These are phyloP conservation scores for Plumapathes pennacea DNA, from an alignment of 92 coral and sea anemone species.

Conservation along the genomic window DNA sequence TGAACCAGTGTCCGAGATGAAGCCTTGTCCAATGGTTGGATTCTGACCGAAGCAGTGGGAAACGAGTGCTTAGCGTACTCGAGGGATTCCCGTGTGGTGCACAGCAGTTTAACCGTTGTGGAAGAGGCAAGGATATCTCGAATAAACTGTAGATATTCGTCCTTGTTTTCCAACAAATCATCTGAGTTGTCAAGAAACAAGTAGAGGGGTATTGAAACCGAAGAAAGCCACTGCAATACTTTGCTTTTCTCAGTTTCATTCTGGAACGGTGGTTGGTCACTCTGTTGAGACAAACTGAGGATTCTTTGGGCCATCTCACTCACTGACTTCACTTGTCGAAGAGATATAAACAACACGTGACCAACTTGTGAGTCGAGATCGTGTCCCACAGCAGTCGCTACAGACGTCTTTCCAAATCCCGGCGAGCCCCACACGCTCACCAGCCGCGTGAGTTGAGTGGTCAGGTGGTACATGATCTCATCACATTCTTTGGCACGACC, in stretches of 20 bases:
- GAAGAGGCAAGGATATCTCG: conserved; percentile 13
- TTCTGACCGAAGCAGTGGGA: too few relatives aligned
- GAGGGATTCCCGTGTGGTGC: conserved; percentile 27
- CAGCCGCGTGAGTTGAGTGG: conserved; percentile 17
- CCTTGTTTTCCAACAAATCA: conserved; percentile 27
- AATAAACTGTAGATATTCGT: conserved; percentile 1
- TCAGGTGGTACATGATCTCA: conserved; percentile 3
- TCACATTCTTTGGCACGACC: conserved; percentile 28
- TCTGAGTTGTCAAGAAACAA: conserved; percentile 38
- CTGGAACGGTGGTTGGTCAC: not conserved
- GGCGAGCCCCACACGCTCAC: conserved; percentile 46
- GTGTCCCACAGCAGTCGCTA: conserved; percentile 18
- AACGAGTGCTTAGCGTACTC: conserved; percentile 5
- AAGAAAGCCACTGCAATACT: conserved; percentile 5
- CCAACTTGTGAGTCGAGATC: conserved; percentile 3
- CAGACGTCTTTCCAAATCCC: conserved; percentile 48
- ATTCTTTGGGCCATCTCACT: conserved; percentile 19
- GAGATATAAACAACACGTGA: conserved; percentile 18
- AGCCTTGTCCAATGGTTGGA: conserved; percentile 1
- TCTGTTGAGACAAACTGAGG: not conserved
- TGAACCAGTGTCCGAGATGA: conserved; percentile 6
- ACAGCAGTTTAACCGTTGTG: not conserved
- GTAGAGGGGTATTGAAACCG: not conserved
- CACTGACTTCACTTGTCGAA: conserved; percentile 13
- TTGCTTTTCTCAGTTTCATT: not conserved